A percentile compares a stretch with the other conserved stretches of the same genome.
These are phyloP conservation scores for Stegodyphus dumicola DNA, from an alignment of 1,140 invertebrate genomes.

Conservation along the genomic window DNA sequence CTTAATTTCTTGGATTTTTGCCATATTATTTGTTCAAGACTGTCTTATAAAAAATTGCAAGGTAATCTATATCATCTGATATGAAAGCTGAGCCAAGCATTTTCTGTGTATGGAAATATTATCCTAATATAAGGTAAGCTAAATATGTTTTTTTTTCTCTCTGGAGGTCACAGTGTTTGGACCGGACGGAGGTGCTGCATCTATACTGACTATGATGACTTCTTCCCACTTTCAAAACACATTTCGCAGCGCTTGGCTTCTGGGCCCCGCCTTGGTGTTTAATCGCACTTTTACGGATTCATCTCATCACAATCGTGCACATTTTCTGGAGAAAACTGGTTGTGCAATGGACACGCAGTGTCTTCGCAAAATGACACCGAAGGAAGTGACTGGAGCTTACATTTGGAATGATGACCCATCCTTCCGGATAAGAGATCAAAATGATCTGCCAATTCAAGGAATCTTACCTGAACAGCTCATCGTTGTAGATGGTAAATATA, in stretches of 20 bases:
- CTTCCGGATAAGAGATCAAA: slow-evolving; percentile 63
- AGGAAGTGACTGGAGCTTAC: slow-evolving; percentile 60
- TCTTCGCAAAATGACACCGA: slow-evolving; percentile 40
- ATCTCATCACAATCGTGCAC: slow-evolving; percentile 7
- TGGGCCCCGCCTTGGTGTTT: slow-evolving; percentile 60
- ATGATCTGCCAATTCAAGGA: slow-evolving; percentile 63
- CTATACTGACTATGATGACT: slow-evolving; percentile 42
- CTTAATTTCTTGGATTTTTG: no score
- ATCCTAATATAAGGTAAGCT: no score
- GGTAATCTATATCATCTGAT: no score
- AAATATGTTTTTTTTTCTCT: neutral
- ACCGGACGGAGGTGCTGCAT: slow-evolving; percentile 46
- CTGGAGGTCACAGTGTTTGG: slow-evolving; percentile 58
- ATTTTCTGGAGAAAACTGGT: slow-evolving; percentile 44
- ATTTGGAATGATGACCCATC: slow-evolving; percentile 63
- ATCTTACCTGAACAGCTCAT: slow-evolving; percentile 62
- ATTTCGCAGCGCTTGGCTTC: slow-evolving; percentile 56
- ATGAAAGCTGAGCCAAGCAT: no score
- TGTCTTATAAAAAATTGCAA: no score
- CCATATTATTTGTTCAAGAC: no score
- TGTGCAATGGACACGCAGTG: slow-evolving; percentile 35
- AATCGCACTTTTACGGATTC: slow-evolving; percentile 46
- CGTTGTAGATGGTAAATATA: slow-evolving; percentile 60
- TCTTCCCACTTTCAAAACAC: slow-evolving; percentile 16
- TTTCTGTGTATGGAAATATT: no score